These are phyloP conservation scores for Typhlichthys eigenmanni DNA, from an alignment of 2,797 vertebrate species.

Conservation along the genomic window DNA sequence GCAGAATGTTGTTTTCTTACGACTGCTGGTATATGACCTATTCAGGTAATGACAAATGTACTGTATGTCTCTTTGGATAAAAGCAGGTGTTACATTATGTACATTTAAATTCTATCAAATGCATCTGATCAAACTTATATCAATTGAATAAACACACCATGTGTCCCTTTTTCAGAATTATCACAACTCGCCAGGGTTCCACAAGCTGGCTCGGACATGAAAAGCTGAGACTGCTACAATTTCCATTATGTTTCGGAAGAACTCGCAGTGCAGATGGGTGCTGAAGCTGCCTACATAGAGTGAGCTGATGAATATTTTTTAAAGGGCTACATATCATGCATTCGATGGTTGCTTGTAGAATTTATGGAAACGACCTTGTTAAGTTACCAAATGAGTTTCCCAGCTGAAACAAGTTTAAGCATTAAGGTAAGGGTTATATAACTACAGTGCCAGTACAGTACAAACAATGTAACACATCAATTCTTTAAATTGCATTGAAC, in stretches of 20 bases:
- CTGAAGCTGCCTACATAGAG: constrained; percentile 6
- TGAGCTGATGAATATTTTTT: background rate
- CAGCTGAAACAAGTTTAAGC: background rate
- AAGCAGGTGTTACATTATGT: too few relatives aligned
- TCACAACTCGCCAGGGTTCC: constrained; percentile 76
- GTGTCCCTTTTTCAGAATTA: constrained; percentile 65
- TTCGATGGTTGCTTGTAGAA: constrained; percentile 9
- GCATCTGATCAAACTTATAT: too few relatives aligned
- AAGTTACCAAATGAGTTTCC: background rate
- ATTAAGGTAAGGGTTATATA: too few relatives aligned
- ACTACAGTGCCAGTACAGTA: too few relatives aligned
- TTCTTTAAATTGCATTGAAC: background rate
- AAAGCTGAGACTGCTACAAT: constrained; percentile 2
- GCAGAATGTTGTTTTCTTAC: too few relatives aligned
- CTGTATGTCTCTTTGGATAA: too few relatives aligned
- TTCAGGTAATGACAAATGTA: too few relatives aligned
- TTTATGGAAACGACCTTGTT: background rate
- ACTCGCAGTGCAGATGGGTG: constrained; percentile 20
- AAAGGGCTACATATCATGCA: background rate
- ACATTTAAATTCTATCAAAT: too few relatives aligned
- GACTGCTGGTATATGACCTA: too few relatives aligned
- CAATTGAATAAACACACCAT: too few relatives aligned
- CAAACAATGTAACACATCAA: too few relatives aligned
- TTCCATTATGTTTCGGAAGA: constrained; percentile 28
- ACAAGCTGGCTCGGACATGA: constrained; percentile 81